Evolutionary conservation across 2,888 invertebrate genomes (phyloP).

Genomic region (Folsomia candida): DNA sequence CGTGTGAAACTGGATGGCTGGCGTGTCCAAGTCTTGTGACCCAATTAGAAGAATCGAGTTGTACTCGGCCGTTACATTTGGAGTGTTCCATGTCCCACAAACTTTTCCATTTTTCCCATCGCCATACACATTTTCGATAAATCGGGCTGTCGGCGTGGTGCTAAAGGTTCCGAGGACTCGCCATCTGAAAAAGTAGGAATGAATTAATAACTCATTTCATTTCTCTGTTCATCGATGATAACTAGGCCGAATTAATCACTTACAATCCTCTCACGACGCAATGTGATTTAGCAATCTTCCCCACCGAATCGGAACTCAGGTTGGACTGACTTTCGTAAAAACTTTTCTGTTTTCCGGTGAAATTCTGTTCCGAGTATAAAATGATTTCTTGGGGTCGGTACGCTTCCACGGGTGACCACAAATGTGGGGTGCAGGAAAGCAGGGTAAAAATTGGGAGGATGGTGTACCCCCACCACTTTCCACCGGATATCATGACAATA

Average conservation of each 20-base stretch:
- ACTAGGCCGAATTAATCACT: slow-evolving; percentile 13
- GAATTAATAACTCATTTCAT: not conserved
- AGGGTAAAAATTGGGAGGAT: too few species aligned
- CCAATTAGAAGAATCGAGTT: slow-evolving; percentile 38
- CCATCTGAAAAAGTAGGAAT: slow-evolving; percentile 23
- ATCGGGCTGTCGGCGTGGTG: slow-evolving; percentile 30
- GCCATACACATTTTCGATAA: slow-evolving; percentile 38
- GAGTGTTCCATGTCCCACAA: slow-evolving; percentile 36
- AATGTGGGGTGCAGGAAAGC: too few species aligned
- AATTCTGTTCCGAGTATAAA: slow-evolving; percentile 33
- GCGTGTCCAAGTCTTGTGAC: slow-evolving; percentile 35
- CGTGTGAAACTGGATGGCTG: slow-evolving; percentile 31
- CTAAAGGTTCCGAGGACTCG: slow-evolving; percentile 39
- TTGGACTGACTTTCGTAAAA: slow-evolving; percentile 27
- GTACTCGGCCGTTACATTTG: slow-evolving; percentile 36
- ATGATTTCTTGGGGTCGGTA: slow-evolving; percentile 37
- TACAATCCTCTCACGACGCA: slow-evolving; percentile 40
- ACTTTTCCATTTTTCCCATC: slow-evolving; percentile 32
- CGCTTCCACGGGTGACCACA: not conserved
- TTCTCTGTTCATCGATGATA: not conserved
- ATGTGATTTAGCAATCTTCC: slow-evolving; percentile 38
- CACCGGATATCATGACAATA: too few species aligned
- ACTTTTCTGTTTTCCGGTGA: slow-evolving; percentile 30
- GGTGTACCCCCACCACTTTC: too few species aligned
- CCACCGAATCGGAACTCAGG: slow-evolving; percentile 28